Conservation (phyloP, 2,888 invertebrate species). For the Nesidiocoris tenuis region DNA sequence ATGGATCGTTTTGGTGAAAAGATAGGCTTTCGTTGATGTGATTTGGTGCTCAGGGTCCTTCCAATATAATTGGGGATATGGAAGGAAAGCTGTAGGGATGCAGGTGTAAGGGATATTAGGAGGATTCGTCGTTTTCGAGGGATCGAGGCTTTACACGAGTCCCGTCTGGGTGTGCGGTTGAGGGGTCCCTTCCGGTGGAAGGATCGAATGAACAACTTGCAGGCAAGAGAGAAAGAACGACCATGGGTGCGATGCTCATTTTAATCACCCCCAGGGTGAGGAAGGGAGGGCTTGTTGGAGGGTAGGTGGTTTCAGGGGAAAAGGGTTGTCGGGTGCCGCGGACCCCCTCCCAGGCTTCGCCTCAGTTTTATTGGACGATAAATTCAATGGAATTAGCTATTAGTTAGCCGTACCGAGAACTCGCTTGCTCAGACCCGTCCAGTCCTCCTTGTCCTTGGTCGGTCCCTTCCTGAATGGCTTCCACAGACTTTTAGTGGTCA, state of each 20-base stretch:
- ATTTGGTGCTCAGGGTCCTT: no score
- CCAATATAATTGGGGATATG: no score
- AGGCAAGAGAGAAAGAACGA: background rate
- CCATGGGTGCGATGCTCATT: slow-evolving; percentile 7
- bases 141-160: no score
- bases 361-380: slow-evolving; percentile 35
- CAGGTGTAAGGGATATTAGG: no score
- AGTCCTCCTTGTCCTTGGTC: background rate
- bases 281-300: background rate
- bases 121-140: no score
- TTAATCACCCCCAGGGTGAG: slow-evolving; percentile 20
- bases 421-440: background rate
- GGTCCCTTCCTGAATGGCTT: slow-evolving; percentile 19
- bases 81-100: no score
- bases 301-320: slow-evolving; percentile 3
- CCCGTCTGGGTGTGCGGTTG: no score
- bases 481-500: slow-evolving; percentile 25
- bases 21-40: no score
- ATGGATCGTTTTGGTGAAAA: no score
- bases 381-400: slow-evolving; percentile 39
- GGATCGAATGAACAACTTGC: background rate
- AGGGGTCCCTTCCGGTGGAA: background rate
- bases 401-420: slow-evolving; percentile 14
- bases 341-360: background rate
- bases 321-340: background rate